A percentile compares a stretch with the other conserved stretches of the same genome.
Conservation (phyloP, 2,888 invertebrate genomes). For the Hetaerina titia region DNA sequence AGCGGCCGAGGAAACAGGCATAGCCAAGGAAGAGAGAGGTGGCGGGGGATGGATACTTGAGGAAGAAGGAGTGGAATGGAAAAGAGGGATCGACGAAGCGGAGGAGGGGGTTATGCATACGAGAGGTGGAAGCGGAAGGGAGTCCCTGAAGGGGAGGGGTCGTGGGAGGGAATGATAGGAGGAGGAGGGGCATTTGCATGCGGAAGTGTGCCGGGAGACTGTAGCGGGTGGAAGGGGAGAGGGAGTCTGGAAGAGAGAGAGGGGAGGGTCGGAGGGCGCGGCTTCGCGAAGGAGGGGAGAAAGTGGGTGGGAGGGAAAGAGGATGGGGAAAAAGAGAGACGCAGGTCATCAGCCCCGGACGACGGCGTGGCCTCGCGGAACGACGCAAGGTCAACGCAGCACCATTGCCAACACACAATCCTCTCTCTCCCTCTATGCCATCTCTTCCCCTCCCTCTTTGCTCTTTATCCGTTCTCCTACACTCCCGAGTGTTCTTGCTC, state of each 20-base stretch:
- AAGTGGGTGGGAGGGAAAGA: background rate
- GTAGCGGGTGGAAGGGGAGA: background rate
- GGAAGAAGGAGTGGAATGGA: background rate
- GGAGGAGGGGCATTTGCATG: constrained; percentile 55
- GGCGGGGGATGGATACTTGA: background rate
- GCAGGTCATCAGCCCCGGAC: constrained; percentile 43
- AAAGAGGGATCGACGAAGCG: background rate
- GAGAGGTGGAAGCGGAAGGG: background rate
- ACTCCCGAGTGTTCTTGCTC: background rate
- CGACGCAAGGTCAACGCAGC: constrained; percentile 60
- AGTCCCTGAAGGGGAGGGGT: constrained; percentile 14
- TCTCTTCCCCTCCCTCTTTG: background rate
- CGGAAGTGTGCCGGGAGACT: constrained; percentile 30
- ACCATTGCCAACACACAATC: constrained; percentile 30
- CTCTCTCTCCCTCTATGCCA: background rate
- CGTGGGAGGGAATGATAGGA: background rate
- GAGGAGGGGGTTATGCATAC: background rate
- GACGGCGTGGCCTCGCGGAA: constrained; percentile 60
- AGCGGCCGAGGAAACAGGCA: background rate
- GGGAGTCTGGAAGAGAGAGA: background rate
- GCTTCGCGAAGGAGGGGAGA: background rate
- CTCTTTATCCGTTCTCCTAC: constrained; percentile 22
- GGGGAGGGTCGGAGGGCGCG: constrained; percentile 19
- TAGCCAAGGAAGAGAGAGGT: background rate
- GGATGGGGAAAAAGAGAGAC: background rate